phyloP scores from a whole-genome alignment of 1,140 invertebrate species.

The Limonius californicus region DNA sequence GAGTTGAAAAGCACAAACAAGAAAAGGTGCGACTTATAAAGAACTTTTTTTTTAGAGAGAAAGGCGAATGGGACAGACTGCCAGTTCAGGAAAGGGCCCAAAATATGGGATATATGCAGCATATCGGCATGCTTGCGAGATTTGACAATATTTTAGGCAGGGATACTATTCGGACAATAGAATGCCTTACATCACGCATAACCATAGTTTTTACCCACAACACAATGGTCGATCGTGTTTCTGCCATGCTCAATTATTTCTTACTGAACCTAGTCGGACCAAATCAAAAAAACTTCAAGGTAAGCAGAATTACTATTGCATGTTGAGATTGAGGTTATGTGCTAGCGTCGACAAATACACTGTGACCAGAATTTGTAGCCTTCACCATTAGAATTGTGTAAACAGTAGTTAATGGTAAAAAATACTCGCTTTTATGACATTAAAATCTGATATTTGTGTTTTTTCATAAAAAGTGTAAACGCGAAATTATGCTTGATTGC shows the following conservation, averaged over 20 bases:
- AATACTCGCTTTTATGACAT: too few species aligned
- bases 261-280: constrained; percentile 84
- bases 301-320: too few species aligned
- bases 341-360: too few species aligned
- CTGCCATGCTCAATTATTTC: constrained; percentile 95
- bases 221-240: constrained; percentile 89
- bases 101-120: constrained; percentile 68
- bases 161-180: constrained; percentile 82
- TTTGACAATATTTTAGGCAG: constrained; percentile 92
- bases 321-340: too few species aligned
- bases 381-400: too few species aligned
- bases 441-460: too few species aligned
- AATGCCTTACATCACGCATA: constrained; percentile 79
- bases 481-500: too few species aligned
- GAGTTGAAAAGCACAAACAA: too few species aligned
- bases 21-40: too few species aligned
- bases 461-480: too few species aligned
- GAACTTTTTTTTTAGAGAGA: constrained; percentile 56
- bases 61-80: constrained; percentile 71
- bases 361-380: too few species aligned
- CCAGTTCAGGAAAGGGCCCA: constrained; percentile 72
- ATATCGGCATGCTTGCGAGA: constrained; percentile 78
- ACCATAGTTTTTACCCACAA: constrained; percentile 85
- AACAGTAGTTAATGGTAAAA: too few species aligned
- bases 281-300: constrained; percentile 83